phyloP scores from a whole-genome alignment of 2,888 invertebrate genomes.

The Pachycephus smyrnensis region DNA sequence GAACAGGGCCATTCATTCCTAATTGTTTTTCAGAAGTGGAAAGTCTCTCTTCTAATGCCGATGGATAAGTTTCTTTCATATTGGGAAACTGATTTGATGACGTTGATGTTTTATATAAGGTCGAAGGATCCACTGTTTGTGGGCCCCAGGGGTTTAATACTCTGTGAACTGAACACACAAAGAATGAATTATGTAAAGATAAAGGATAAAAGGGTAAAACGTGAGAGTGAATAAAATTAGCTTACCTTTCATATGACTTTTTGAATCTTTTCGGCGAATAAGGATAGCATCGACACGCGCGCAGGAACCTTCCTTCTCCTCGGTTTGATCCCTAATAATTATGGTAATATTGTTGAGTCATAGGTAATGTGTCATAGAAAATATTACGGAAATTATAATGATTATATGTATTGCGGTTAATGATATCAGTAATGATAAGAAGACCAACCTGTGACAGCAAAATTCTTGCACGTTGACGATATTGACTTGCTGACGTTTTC shows the following conservation, averaged over 20 bases:
- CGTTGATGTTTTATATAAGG: constrained; percentile 28
- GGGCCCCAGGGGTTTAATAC: constrained; percentile 80
- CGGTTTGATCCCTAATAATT: constrained; percentile 49
- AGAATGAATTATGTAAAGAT: constrained; percentile 20
- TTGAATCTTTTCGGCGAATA: constrained; percentile 78
- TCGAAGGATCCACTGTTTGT: constrained; percentile 67
- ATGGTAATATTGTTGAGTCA: neutral
- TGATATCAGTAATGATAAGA: constrained; percentile 13
- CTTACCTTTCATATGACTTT: constrained; percentile 83
- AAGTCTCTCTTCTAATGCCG: constrained; percentile 78
- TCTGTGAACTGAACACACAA: constrained; percentile 72
- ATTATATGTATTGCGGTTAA: neutral
- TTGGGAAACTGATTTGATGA: constrained; percentile 9
- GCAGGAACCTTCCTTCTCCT: constrained; percentile 73
- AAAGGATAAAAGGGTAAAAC: neutral
- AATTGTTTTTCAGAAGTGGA: constrained; percentile 75
- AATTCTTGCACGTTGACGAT: constrained; percentile 82
- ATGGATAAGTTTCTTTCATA: constrained; percentile 49
- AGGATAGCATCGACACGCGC: constrained; percentile 83
- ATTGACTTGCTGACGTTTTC: constrained; percentile 82
- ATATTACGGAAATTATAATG: constrained; percentile 11
- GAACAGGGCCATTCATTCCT: constrained; percentile 70
- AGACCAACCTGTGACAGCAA: constrained; percentile 66
- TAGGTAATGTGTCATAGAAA: neutral
- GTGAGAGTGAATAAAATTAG: constrained; percentile 8